Evolutionary conservation across 2,113 vertebrate species (phyloP).

Genomic region (Prunella fulvescens): DNA sequence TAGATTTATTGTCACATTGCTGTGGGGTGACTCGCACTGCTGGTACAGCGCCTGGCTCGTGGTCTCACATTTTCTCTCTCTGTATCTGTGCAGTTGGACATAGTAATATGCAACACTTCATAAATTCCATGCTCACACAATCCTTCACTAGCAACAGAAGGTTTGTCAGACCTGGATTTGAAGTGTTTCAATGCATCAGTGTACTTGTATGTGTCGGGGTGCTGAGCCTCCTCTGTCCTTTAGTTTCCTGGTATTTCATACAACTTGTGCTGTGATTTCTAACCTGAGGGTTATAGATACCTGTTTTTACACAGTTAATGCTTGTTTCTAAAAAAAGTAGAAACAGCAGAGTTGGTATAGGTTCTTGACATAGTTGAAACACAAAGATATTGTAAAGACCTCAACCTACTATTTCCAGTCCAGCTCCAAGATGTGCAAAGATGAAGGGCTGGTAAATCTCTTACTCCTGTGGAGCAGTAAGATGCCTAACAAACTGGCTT

Average conservation of each 20-base stretch:
- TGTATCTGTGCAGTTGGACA: background rate
- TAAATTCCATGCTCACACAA: background rate
- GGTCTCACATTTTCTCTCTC: background rate
- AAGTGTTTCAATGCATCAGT: background rate
- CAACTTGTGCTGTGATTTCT: background rate
- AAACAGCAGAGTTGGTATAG: background rate
- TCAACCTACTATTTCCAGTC: background rate
- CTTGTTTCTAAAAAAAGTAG: background rate
- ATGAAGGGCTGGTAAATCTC: background rate
- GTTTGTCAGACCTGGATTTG: background rate
- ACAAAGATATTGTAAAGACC: background rate
- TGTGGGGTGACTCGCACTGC: background rate
- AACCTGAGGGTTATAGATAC: background rate
- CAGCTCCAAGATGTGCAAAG: background rate
- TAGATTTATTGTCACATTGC: background rate
- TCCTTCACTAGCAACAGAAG: background rate
- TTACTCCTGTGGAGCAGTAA: background rate
- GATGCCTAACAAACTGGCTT: background rate
- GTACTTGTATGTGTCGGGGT: background rate
- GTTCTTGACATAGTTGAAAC: background rate
- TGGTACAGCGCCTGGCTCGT: rapidly evolving
- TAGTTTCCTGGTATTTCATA: background rate
- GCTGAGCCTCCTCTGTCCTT: background rate
- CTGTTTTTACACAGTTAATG: background rate
- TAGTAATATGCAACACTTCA: background rate